Evolutionary conservation across 2,888 invertebrate species (phyloP), one percentile per base, ranked within the genome.

Genomic region (Portevinia maculata): DNA sequence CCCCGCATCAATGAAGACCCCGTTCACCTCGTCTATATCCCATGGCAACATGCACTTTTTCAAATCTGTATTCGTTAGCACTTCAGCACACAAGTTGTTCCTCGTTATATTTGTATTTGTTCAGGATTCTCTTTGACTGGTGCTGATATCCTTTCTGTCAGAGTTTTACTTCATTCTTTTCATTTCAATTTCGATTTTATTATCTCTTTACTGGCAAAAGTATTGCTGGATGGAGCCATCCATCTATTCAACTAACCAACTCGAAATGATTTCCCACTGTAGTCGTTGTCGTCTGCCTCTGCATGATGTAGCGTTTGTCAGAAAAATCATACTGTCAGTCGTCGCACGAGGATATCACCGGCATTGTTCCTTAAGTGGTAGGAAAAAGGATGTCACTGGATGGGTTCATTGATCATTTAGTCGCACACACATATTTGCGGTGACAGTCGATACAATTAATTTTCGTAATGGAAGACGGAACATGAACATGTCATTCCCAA

Each of bases 341-440:
- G 3, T 24, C 6, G 15, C 37, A 6, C 39, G 24, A 50, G 50
- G 28, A 64, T 50, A 48, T 59, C 17, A 21, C n/a, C 15, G 34
- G 21, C 13, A 37, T 28, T 46, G 24, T 21, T 15, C 17, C 19
- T 21, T 53, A 81, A 75, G 71, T 76, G 83, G 67, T 78, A 78
- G 50, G 41, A 65, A 67, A 65, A 83, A 60, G 83, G 67, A 78
- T 76, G 55, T 65, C 37, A 62, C 50, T 78, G 62, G n/a, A 71
- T 78, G 71, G 62, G 71, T 78, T 83, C 78, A 83, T 83, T 83
- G 83, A 83, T 83, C 83, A 83, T 78, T 83, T 67, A 62, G 55
- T 59, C 70, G 34, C 48, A 74, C 50, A 44, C 41, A 53, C 13
- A 32, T 46, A 30, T 6, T 53, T 46, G 28, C 62, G 19, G 34